phyloP scores from a whole-genome alignment of 2,797 vertebrate genomes.

The Molossus alvarezi region DNA sequence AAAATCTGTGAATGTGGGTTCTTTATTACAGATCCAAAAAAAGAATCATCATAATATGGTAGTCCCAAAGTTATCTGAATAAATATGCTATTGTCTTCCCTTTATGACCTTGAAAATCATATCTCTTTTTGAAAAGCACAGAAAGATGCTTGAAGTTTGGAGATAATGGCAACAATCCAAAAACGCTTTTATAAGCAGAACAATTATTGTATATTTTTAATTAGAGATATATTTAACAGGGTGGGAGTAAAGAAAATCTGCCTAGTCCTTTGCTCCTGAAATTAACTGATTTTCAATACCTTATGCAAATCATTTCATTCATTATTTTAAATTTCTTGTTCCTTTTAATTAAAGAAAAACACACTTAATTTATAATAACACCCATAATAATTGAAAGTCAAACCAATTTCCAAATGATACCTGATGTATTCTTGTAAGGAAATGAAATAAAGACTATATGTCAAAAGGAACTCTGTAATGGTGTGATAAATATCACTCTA shows the following conservation, averaged over 20 bases:
- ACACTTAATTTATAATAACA: background rate
- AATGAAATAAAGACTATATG: background rate
- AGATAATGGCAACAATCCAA: background rate
- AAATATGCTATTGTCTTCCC: background rate
- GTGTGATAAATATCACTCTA: background rate
- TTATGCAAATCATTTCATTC: slow-evolving; percentile 6
- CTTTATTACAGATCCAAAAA: background rate
- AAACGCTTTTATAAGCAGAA: background rate
- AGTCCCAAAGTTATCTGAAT: background rate
- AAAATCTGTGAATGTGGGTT: background rate
- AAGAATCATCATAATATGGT: background rate
- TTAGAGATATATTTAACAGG: background rate
- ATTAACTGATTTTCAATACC: slow-evolving; percentile 58
- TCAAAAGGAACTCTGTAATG: slow-evolving; percentile 25
- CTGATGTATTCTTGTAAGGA: background rate
- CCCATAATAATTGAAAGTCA: slow-evolving; percentile 35
- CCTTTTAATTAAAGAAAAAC: background rate
- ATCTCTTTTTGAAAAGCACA: background rate
- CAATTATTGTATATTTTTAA: background rate
- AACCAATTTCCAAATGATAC: slow-evolving; percentile 46
- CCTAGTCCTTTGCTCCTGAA: background rate
- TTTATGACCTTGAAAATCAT: background rate
- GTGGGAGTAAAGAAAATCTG: accelerated
- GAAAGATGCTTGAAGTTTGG: background rate
- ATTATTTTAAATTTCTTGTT: background rate